phyloP scores from a whole-genome alignment of 2,888 invertebrate genomes.

The Acanthoscelides obtectus region DNA sequence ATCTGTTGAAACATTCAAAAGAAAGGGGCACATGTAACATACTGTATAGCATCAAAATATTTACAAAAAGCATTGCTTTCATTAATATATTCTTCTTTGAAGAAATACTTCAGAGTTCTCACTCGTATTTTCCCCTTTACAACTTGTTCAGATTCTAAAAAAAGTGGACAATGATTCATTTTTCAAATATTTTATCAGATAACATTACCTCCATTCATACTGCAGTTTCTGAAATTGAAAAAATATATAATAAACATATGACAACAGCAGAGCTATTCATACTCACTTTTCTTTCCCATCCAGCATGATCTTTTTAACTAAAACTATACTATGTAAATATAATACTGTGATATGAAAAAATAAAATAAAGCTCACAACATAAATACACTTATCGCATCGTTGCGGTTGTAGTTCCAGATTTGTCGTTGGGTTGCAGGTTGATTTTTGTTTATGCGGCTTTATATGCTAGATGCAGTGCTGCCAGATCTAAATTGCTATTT shows the following conservation, averaged over 20 bases:
- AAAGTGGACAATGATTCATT: background rate
- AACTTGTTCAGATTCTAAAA: background rate
- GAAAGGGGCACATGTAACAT: conserved; percentile 2
- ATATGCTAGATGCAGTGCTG: too few species aligned
- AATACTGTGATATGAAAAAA: background rate
- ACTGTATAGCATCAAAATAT: conserved; percentile 16
- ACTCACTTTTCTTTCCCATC: background rate
- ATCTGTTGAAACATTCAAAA: background rate
- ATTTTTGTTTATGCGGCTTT: too few species aligned
- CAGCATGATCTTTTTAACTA: background rate
- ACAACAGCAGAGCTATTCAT: background rate
- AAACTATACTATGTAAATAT: background rate
- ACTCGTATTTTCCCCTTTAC: background rate
- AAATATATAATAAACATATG: background rate
- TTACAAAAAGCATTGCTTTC: conserved; percentile 21
- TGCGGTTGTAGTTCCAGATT: too few species aligned
- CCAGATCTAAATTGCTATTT: too few species aligned
- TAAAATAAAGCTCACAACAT: background rate
- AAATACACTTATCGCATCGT: background rate
- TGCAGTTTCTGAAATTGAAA: background rate
- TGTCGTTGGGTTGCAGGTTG: too few species aligned
- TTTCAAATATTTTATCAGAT: background rate
- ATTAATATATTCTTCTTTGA: conserved; percentile 9
- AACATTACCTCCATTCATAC: background rate
- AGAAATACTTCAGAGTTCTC: background rate